These are phyloP conservation scores for Platycnemis pennipes DNA, from an alignment of 2,888 invertebrate genomes.

Conservation along the genomic window DNA sequence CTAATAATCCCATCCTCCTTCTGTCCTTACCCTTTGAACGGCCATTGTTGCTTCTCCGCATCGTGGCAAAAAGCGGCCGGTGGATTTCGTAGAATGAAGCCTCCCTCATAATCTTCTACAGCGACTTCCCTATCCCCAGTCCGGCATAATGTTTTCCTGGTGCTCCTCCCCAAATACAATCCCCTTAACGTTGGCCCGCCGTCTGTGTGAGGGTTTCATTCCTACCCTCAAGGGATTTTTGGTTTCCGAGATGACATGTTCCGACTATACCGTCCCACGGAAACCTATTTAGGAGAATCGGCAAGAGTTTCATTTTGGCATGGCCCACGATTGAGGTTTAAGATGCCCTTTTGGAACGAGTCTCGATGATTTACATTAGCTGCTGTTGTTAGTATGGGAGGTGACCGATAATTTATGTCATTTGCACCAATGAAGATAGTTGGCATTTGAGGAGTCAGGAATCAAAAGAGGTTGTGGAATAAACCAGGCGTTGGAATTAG, in stretches of 20 bases:
- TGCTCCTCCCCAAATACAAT: background rate
- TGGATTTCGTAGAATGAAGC: background rate
- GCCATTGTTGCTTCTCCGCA: background rate
- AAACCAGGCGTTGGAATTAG: too few relatives aligned
- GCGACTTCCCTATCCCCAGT: background rate
- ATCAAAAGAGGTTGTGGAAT: too few relatives aligned
- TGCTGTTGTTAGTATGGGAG: too few relatives aligned
- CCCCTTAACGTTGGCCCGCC: background rate
- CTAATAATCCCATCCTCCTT: conserved; percentile 20
- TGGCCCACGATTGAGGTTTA: too few relatives aligned
- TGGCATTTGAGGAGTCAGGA: too few relatives aligned
- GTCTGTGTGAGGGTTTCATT: background rate
- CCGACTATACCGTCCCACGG: too few relatives aligned
- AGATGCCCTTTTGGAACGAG: too few relatives aligned
- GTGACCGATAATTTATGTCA: too few relatives aligned
- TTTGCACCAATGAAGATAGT: too few relatives aligned
- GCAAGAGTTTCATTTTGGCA: too few relatives aligned
- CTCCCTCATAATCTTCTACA: background rate
- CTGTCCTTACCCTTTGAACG: background rate
- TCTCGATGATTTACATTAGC: too few relatives aligned
- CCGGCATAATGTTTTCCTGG: background rate
- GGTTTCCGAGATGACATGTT: background rate
- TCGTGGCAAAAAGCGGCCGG: background rate
- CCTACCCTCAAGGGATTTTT: background rate
- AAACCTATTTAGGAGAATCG: too few relatives aligned